Conservation (phyloP, 2,888 invertebrate species). For the Calliscelio sp. region DNA sequence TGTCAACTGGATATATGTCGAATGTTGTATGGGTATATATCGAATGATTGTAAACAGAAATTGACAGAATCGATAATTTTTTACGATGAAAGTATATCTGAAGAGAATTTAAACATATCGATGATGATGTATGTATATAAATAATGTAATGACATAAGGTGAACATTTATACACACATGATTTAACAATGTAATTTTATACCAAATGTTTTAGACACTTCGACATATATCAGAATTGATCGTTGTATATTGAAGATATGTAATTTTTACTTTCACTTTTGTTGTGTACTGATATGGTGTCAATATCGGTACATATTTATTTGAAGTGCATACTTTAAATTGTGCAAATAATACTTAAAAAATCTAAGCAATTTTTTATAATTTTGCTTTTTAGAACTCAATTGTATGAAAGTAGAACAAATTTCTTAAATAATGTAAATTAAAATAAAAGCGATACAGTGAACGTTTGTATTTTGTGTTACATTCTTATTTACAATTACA, state of each 20-base stretch:
- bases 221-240: constrained; percentile 35
- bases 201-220: constrained; percentile 24
- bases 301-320: constrained; percentile 31
- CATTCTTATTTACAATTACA: constrained; percentile 16
- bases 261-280: constrained; percentile 16
- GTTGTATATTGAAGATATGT: constrained; percentile 40
- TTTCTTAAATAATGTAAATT: constrained; percentile 26
- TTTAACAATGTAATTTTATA: constrained; percentile 7
- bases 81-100: neutral
- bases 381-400: constrained; percentile 12
- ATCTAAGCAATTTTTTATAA: constrained; percentile 17
- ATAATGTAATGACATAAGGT: constrained; percentile 3
- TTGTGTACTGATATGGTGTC: constrained; percentile 26
- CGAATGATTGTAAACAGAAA: constrained; percentile 14
- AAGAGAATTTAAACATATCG: constrained; percentile 21
- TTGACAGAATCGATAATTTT: neutral
- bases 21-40: no score
- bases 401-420: constrained; percentile 19
- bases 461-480: constrained; percentile 13
- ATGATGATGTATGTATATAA: constrained; percentile 41
- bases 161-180: neutral
- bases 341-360: constrained; percentile 12
- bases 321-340: constrained; percentile 16
- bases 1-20: no score
- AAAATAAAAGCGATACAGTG: constrained; percentile 35